A percentile compares a stretch with the other conserved stretches of the same genome.
Evolutionary conservation across 2,888 invertebrate genomes (phyloP).

Genomic region (Barypeithes pellucidus): DNA sequence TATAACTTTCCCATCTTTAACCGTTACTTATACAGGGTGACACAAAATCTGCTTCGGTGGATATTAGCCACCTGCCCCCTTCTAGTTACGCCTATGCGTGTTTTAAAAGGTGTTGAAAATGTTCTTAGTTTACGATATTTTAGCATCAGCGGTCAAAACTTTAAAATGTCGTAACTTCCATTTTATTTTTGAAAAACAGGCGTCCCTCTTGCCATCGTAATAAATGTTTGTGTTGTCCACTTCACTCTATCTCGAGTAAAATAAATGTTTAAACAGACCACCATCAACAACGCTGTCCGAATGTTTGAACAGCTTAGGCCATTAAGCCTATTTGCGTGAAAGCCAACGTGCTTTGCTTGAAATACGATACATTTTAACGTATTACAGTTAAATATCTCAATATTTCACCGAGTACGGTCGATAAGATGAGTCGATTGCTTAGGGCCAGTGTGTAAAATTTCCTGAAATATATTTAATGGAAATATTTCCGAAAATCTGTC

Average conservation of each 20-base stretch:
- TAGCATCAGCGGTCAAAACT: no score
- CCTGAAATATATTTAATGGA: no score
- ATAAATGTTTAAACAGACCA: slow-evolving; percentile 12
- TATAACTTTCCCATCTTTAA: no score
- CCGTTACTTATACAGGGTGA: no score
- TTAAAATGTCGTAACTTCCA: no score
- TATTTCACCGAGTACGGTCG: slow-evolving; percentile 1
- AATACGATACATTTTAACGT: slow-evolving; percentile 7
- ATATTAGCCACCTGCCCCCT: no score
- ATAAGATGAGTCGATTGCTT: background rate
- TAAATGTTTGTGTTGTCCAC: slow-evolving; percentile 14
- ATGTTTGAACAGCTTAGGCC: slow-evolving; percentile 21
- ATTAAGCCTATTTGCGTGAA: slow-evolving; percentile 15
- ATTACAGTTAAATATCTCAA: background rate
- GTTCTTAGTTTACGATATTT: no score
- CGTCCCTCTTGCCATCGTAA: slow-evolving; percentile 5
- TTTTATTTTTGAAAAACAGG: background rate
- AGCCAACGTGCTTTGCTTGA: background rate
- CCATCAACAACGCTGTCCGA: slow-evolving; percentile 8
- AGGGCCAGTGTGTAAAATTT: no score
- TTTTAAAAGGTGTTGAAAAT: no score
- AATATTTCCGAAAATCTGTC: no score
- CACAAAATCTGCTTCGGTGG: no score
- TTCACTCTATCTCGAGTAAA: slow-evolving; percentile 15
- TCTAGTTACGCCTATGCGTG: no score